Conservation (phyloP, 2,113 vertebrate species). For the Catharus minimus region DNA sequence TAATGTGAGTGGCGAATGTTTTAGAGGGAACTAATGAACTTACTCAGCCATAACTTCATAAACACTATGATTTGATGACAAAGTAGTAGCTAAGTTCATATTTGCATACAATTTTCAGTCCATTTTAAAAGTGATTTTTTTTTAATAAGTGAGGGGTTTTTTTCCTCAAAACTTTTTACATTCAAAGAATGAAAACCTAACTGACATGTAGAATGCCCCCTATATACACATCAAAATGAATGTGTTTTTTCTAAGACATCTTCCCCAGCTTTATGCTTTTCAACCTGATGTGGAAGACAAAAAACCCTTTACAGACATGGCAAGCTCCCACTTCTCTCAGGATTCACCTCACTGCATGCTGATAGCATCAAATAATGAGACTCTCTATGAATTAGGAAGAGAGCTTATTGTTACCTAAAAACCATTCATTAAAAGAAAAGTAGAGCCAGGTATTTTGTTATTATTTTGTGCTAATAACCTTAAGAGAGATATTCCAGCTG, state of each 20-base stretch:
- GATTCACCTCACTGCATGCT: neutral
- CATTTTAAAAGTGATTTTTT: neutral
- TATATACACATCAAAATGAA: neutral
- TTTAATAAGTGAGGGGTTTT: fast-evolving
- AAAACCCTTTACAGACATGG: fast-evolving
- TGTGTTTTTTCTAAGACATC: neutral
- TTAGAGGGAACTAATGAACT: neutral
- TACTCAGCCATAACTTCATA: neutral
- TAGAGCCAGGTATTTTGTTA: neutral
- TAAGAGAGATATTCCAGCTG: neutral
- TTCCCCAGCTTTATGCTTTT: neutral
- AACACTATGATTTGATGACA: neutral
- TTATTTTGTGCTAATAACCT: neutral
- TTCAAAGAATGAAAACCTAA: neutral
- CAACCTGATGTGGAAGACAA: neutral
- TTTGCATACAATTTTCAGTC: neutral
- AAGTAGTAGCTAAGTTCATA: neutral
- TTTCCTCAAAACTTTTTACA: neutral
- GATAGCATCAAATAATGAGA: neutral
- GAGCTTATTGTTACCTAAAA: neutral
- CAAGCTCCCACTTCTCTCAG: neutral
- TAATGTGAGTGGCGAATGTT: neutral
- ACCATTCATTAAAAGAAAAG: neutral
- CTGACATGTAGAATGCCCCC: neutral
- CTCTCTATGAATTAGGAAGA: neutral